Base-by-base conservation (phyloP, 2,113 vertebrate genomes). In the Paralichthys olivaceus region DNA sequence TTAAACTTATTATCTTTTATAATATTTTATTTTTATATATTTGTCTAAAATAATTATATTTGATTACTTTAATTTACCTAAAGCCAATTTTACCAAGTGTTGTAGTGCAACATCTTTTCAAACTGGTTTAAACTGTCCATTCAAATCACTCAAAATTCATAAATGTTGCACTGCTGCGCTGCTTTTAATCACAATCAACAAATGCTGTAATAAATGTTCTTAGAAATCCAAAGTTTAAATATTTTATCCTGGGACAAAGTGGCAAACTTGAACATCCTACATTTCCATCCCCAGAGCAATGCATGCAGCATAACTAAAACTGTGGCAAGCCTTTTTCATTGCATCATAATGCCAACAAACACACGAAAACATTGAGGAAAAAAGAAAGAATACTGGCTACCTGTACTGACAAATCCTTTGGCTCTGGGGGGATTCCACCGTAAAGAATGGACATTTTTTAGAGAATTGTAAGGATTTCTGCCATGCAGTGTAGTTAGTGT, bases 371-470 rank as follows among this genome's bases (percentile, higher is more conserved):
- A 22, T 2, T 23, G 7, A 49, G 23, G 40, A 37, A 32, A 26
- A 57, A 15, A 43, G 43, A 4, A 7, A 19, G 43, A 15, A 75
- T 49, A 37, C 15, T 5, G n/a, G 29, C 40, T 63, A 60, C 22
- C 60, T 57, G 32, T 72, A 43, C 23, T 12, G 22, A 60, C 49
- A 79, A 84, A 84, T 75, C 54, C 62, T 15, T n/a, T 4, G 0
- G 53, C 63, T 73, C 68, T 23, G 14, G 26, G 37, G 7, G 66
- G 17, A 73, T 73, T 78, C 43, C 25, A 2, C 14, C 22, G 19
- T 25, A 71, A 14, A 74, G 28, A 63, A 59, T 67, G 47, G 0
- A 57, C 17, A 20, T 73, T 61, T 70, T 64, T 61, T 49, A 23
- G 26, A 69, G n/a, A 73, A 37, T 55, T 55, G 34, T 40, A 11